Base-by-base conservation (phyloP, 2,797 vertebrate genomes). In the Galaxias olidus region DNA sequence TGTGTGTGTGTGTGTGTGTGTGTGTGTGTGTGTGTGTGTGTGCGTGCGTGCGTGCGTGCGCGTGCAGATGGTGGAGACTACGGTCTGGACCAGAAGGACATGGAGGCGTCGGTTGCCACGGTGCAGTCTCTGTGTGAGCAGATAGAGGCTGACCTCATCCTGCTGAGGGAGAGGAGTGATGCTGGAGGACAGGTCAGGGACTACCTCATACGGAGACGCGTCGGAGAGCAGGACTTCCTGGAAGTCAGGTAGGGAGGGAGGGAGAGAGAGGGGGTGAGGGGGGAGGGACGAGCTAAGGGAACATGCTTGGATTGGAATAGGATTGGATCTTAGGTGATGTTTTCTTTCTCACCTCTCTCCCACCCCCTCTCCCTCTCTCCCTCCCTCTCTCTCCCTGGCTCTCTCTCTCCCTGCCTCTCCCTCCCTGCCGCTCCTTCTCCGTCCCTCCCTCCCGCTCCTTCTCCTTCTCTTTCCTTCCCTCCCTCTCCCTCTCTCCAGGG, bases 171-270 rank as follows among this genome's bases (percentile, higher is more conserved):
- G 48, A 90, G 93, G 20, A 88, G 85, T 13, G 94, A 95, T 77
- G 90, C 87, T 0, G 91, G 90, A n/a, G 94, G 94, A 70, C 91
- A 85, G 1, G 91, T 95, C 53, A 91, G 89, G 0, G 94, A 95
- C 80, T 95, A 95, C 85, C 85, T 95, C 0, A 92, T 95, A 68
- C 90, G 94, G 66, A 93, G 94, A 45, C 85, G 92, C 1, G 93
- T 95, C 17, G 93, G 92, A 61, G 94, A 95, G 84, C 90, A 91
- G 69, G 94, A 95, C 87, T 95, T 95, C 88, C 83, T 95, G 87
- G 94, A 95, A 86, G 94, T 95, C 88, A 93, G 94, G 94, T 95
- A 81, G 90, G 91, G 68, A 11, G 73, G 64, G 72, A 75, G 63
- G 40, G 68, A 43, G 50, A 19, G 52, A 30, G 14, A 18, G 5